These are phyloP conservation scores for Pogonomyrmex californicus DNA, from an alignment of 1,140 invertebrate genomes.

Conservation along the genomic window DNA sequence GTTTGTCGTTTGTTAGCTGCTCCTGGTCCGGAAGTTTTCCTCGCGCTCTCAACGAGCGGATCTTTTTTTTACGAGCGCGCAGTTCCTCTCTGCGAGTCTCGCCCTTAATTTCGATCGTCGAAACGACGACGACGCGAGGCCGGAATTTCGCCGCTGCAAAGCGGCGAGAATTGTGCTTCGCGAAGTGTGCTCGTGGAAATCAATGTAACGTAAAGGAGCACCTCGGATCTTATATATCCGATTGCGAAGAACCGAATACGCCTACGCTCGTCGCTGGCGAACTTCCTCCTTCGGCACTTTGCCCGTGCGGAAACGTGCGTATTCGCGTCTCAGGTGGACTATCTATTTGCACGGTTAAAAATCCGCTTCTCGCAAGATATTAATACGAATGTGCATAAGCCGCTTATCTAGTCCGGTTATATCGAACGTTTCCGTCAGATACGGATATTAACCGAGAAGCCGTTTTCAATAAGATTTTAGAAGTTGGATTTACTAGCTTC, in stretches of 20 bases:
- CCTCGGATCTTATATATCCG: background rate
- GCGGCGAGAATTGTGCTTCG: background rate
- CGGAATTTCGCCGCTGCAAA: background rate
- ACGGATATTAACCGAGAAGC: background rate
- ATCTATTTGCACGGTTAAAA: conserved; percentile 23
- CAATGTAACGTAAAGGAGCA: background rate
- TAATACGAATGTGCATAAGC: conserved; percentile 2
- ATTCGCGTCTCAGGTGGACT: conserved; percentile 10
- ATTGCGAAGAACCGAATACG: background rate
- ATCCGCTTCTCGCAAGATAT: background rate
- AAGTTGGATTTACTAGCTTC: background rate
- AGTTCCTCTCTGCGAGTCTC: background rate
- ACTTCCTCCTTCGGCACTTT: background rate
- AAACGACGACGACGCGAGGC: background rate
- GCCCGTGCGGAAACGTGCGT: background rate
- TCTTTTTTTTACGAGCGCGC: conserved; percentile 11
- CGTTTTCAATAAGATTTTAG: background rate
- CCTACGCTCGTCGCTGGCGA: background rate
- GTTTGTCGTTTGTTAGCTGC: conserved; percentile 55
- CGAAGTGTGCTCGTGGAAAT: background rate
- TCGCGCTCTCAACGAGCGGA: conserved; percentile 7
- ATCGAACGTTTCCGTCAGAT: background rate
- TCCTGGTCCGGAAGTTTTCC: conserved; percentile 68
- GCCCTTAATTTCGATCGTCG: conserved; percentile 16
- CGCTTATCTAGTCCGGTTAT: conserved; percentile 21